Evolutionary conservation across 2,888 invertebrate species (phyloP).

Genomic region (Balanococcus diminutus): DNA sequence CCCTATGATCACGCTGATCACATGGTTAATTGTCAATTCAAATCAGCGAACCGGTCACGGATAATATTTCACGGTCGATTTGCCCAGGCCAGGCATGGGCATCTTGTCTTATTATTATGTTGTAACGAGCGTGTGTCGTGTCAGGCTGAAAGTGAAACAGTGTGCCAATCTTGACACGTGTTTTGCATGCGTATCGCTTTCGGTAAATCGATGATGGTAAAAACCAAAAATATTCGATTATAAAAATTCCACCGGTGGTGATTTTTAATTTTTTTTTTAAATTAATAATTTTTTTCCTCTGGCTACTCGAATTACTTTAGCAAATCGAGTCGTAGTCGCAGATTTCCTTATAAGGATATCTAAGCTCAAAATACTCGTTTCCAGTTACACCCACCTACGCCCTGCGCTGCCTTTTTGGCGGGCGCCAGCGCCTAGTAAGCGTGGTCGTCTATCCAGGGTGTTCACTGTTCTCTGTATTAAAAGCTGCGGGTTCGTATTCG

Average conservation of each 20-base stretch:
- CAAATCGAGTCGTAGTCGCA: background rate
- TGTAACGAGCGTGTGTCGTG: background rate
- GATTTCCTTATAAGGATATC: background rate
- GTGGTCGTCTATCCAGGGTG: background rate
- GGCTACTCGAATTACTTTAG: background rate
- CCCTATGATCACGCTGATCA: background rate
- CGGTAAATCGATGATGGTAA: background rate
- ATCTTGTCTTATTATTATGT: background rate
- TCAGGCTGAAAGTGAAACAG: conserved; percentile 11
- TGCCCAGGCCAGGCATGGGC: background rate
- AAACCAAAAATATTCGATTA: background rate
- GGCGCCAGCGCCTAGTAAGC: background rate
- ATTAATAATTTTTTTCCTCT: too few species aligned
- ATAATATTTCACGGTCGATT: conserved; percentile 54
- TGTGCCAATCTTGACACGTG: conserved; percentile 12
- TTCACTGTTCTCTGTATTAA: too few species aligned
- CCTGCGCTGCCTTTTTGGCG: background rate
- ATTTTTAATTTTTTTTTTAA: background rate
- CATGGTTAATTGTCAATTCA: conserved; percentile 14
- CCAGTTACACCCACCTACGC: background rate
- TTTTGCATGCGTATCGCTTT: background rate
- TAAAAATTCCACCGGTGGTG: background rate
- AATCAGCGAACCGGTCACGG: conserved; percentile 47
- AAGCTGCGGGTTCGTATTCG: background rate
- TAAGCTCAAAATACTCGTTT: too few species aligned